Conservation (phyloP, 1,140 invertebrate genomes). For the Plodia interpunctella region DNA sequence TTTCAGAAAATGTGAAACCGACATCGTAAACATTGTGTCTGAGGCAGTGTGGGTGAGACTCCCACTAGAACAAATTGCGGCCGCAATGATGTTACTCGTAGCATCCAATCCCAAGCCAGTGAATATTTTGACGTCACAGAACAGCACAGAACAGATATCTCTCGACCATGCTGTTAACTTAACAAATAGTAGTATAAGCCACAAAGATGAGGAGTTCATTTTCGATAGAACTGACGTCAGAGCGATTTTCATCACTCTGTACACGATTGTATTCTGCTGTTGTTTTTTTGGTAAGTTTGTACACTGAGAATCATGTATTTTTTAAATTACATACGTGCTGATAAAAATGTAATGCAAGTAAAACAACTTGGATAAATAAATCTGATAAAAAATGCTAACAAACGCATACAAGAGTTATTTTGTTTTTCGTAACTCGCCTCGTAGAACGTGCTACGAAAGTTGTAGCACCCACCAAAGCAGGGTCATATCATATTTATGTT, state of each 20-base stretch:
- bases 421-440: too few species aligned
- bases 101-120: constrained; percentile 32
- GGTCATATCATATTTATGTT: too few species aligned
- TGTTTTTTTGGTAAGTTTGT: constrained; percentile 85
- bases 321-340: too few species aligned
- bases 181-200: constrained; percentile 40
- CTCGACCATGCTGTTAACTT: constrained; percentile 30
- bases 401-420: too few species aligned
- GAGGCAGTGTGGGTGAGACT: neutral
- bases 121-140: constrained; percentile 29
- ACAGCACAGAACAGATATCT: constrained; percentile 31
- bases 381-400: too few species aligned
- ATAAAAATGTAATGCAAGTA: neutral
- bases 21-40: neutral
- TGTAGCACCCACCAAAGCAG: too few species aligned
- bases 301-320: too few species aligned
- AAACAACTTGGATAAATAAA: too few species aligned
- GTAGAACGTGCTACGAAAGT: too few species aligned
- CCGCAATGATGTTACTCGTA: constrained; percentile 39
- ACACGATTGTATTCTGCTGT: constrained; percentile 82
- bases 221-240: constrained; percentile 81
- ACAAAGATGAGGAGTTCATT: constrained; percentile 78
- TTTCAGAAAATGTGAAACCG: constrained; percentile 24
- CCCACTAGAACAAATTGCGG: constrained; percentile 35
- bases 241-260: constrained; percentile 81